Evolutionary conservation across 2,113 vertebrate species (phyloP).

Genomic region (Poicephalus meyeri): DNA sequence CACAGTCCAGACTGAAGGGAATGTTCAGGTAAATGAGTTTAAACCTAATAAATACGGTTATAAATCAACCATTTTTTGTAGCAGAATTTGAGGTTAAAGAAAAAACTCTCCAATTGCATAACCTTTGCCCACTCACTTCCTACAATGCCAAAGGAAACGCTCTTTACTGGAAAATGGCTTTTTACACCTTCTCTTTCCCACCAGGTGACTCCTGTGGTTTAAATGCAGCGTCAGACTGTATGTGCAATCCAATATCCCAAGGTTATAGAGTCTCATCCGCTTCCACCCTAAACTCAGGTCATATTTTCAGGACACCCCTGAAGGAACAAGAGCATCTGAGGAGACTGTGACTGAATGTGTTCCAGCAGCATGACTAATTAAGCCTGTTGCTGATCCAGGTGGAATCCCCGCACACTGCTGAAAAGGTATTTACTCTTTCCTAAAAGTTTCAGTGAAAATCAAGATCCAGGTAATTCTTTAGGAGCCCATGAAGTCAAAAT

Average conservation of each 20-base stretch:
- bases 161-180: background rate
- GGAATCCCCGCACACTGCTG: background rate
- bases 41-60: background rate
- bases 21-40: background rate
- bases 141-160: background rate
- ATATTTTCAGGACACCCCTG: background rate
- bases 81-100: background rate
- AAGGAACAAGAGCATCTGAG: background rate
- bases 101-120: background rate
- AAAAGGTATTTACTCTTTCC: background rate
- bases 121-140: background rate
- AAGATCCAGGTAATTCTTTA: background rate
- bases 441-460: background rate
- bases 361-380: slow-evolving; percentile 11
- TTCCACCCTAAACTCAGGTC: background rate
- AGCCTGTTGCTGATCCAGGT: background rate
- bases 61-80: background rate
- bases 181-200: background rate
- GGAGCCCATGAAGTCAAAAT: background rate
- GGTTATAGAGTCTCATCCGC: background rate
- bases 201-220: background rate
- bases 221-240: background rate
- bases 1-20: background rate
- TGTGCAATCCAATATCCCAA: background rate
- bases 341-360: fast-evolving